Evolutionary conservation across 2,113 vertebrate species (phyloP).

Genomic region (Odontophorus gujanensis): DNA sequence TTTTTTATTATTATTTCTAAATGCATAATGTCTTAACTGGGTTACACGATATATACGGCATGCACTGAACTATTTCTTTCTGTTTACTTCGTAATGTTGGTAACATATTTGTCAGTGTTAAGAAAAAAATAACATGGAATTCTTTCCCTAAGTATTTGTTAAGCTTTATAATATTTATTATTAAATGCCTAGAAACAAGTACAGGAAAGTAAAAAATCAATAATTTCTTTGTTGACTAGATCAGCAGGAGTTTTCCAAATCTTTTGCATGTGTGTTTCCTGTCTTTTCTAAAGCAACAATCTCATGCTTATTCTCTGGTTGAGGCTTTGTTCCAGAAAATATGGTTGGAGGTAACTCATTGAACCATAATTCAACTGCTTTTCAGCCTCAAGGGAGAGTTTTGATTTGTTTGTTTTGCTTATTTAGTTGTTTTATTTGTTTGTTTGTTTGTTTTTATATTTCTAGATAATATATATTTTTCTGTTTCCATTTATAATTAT

Average conservation of each 20-base stretch:
- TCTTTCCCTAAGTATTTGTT: background rate
- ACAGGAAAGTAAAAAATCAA: background rate
- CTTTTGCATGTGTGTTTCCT: background rate
- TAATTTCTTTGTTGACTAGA: background rate
- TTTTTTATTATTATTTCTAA: background rate
- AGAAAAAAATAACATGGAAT: background rate
- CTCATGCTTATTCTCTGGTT: background rate
- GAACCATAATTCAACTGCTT: background rate
- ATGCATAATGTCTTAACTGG: background rate
- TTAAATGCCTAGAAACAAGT: background rate
- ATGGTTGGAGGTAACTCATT: background rate
- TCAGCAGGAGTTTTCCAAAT: background rate
- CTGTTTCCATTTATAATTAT: background rate
- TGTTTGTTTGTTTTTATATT: background rate
- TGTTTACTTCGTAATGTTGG: background rate
- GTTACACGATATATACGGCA: background rate
- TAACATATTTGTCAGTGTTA: accelerated
- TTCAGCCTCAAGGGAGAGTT: background rate
- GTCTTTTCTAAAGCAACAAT: background rate
- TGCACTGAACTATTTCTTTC: background rate
- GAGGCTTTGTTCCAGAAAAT: background rate
- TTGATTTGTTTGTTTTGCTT: background rate
- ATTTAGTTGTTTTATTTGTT: too few species aligned
- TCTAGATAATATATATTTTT: background rate
- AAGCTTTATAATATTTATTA: background rate